Base-by-base conservation (phyloP, 2,113 vertebrate genomes). In the Anarhynchus alexandrinus region DNA sequence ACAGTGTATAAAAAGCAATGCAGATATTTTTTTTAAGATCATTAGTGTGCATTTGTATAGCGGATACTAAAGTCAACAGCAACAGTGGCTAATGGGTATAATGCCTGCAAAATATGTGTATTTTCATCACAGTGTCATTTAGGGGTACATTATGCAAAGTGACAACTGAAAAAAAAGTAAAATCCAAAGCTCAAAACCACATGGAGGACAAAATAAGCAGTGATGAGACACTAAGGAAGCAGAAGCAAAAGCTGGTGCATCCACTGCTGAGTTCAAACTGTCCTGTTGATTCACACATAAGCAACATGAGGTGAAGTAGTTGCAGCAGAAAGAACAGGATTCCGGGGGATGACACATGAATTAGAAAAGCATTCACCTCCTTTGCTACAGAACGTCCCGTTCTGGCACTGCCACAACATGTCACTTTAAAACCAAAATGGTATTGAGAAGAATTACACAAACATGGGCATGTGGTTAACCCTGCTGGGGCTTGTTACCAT, bases 401-500 rank as follows among this genome's bases (percentile, higher is more conserved):
- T 79, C 86, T 84, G 78, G 86, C 89, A 93, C 45, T 95, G 89
- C 94, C 93, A 95, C 78, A 95, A 89, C 91, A 76, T 58, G 91
- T 93, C 94, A 87, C 94, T 89, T 94, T 76, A 49, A 94, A 97
- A 93, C 86, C 89, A 95, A 94, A 93, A 94, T 79, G 91, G 65
- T 89, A 89, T 25, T 85, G 74, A 93, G 81, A 88, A 88, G 82
- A 87, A 45, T 95, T 96, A 89, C 62, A 91, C 88, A 97, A 96
- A 96, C 83, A 62, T 3, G 26, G 62, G 70, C 81, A 95, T 93
- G 91, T 67, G 73, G 94, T 89, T 91, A 88, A 89, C 89, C 65
- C 32, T 97, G 96, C 84, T 82, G 81, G 55, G 96, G 74, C 97
- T 90, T 97, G 97, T 93, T 93, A 64, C 84, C 9, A 15, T 95